Base-by-base conservation (phyloP, 2,113 vertebrate species). In the Podocnemis expansa region DNA sequence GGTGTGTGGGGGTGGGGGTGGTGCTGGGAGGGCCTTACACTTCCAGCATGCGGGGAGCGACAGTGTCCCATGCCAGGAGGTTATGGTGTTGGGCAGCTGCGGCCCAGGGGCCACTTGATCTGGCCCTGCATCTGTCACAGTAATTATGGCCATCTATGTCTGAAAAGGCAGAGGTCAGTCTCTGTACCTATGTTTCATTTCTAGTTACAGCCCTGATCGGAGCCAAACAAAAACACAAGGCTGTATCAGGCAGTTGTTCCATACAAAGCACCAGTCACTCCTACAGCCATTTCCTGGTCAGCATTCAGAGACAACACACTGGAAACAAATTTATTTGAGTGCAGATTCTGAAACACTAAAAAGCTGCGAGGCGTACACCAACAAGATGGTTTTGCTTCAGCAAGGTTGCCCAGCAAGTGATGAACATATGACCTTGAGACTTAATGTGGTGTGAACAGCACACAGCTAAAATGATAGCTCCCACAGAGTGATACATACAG, bases 221-320 rank as follows among this genome's bases (percentile, higher is more conserved):
- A 24, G 80, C 43, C 76, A 89, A 3, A 38, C 5, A 22, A 31
- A 0, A 2, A 22, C 75, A 49, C 47, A 8, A 49, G 54, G n/a
- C 51, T 2, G 2, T 10, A 11, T 22, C 43, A 34, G 51, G 43
- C 17, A 13, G 27, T 75, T 63, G 43, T 8, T 47, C 54, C 1
- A 2, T 1, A 5, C 43, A 52, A 9, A 52, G 75, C 0, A 2
- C 29, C 3, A 21, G 13, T 76, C 38, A 19, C 5, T 5, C n/a
- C 67, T 5, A 6, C 24, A 4, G 34, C 47, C 75, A 34, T 22
- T n/a, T 25, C 47, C 0, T 3, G 13, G 24, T 34, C 21, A 2
- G 49, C 31, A n/a, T 49, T 10, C 12, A 82, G 51, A 21, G 47
- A 38, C 51, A 63, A 81, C 54, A 29, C 19, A 2, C 31, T 45